phyloP scores from a whole-genome alignment of 2,888 invertebrate species.

The Drosophila lutescens region DNA sequence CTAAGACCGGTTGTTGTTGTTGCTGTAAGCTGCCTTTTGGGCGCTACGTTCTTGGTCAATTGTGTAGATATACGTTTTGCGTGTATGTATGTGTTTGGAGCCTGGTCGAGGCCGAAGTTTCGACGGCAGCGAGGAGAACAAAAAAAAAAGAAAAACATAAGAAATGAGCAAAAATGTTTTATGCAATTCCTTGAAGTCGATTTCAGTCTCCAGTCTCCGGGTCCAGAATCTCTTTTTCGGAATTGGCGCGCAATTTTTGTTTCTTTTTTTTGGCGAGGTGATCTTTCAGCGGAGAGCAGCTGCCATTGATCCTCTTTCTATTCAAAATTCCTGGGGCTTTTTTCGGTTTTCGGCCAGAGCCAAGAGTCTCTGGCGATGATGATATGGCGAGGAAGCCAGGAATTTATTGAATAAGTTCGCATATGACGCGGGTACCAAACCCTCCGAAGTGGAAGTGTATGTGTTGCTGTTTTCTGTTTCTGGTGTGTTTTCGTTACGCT shows the following conservation, averaged over 20 bases:
- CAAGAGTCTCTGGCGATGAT: conserved; percentile 35
- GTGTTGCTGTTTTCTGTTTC: conserved; percentile 26
- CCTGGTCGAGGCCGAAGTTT: conserved; percentile 74
- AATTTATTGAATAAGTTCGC: conserved; percentile 59
- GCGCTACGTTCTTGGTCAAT: conserved; percentile 69
- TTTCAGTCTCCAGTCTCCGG: conserved; percentile 59
- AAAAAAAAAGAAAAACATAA: conserved; percentile 18
- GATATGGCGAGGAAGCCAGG: conserved; percentile 48
- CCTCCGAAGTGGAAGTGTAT: conserved; percentile 16
- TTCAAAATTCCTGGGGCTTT: conserved; percentile 53
- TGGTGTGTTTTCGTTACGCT: conserved; percentile 67
- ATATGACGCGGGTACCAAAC: conserved; percentile 30
- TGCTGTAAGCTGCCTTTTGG: conserved; percentile 57
- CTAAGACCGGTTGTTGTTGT: conserved; percentile 71
- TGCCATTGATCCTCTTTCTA: conserved; percentile 57
- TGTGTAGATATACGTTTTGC: conserved; percentile 31
- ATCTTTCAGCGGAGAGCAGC: conserved; percentile 42
- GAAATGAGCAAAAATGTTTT: conserved; percentile 68
- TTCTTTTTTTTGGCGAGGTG: conserved; percentile 14
- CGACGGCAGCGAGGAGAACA: conserved; percentile 45
- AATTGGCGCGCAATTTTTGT: conserved; percentile 79
- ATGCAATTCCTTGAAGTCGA: conserved; percentile 79
- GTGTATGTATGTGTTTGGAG: conserved; percentile 46
- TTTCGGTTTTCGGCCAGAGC: conserved; percentile 22
- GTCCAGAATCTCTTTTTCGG: conserved; percentile 57